Conservation (phyloP, 2,113 vertebrate species). For the human (Homo sapiens) region DNA sequence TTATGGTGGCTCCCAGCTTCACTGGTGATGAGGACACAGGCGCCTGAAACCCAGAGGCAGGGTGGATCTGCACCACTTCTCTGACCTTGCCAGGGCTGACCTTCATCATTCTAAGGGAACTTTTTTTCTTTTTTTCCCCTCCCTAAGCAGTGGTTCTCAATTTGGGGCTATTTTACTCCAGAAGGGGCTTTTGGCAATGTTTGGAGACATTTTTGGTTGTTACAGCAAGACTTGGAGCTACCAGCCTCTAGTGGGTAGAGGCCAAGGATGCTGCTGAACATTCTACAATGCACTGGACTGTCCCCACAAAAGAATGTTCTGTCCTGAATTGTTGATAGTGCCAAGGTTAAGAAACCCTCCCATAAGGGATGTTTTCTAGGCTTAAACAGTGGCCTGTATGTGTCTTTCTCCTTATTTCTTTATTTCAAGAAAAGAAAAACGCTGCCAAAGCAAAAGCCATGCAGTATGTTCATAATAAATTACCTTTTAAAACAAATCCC, state of each 20-base stretch:
- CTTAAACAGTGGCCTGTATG: not conserved
- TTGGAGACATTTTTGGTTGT: not conserved
- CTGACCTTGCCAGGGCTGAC: not conserved
- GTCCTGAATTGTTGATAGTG: too few relatives aligned
- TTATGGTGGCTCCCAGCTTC: not conserved
- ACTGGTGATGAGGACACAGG: accelerated
- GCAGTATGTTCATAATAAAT: not conserved
- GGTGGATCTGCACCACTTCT: not conserved
- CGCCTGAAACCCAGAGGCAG: accelerated
- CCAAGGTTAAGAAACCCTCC: not conserved
- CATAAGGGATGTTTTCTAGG: not conserved
- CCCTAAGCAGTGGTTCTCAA: not conserved
- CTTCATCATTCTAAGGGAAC: not conserved
- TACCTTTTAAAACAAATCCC: not conserved
- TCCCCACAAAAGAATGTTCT: not conserved
- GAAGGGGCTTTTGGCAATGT: not conserved
- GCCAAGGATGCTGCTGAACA: not conserved
- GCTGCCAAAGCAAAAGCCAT: not conserved
- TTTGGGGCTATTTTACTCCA: not conserved
- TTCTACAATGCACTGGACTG: accelerated
- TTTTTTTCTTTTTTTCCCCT: not conserved
- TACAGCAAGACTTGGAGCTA: not conserved
- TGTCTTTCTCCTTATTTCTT: not conserved
- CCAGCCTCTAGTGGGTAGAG: not conserved
- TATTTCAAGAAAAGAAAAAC: not conserved